phyloP scores from a whole-genome alignment of 2,888 invertebrate genomes.

The Penaeus monodon region DNA sequence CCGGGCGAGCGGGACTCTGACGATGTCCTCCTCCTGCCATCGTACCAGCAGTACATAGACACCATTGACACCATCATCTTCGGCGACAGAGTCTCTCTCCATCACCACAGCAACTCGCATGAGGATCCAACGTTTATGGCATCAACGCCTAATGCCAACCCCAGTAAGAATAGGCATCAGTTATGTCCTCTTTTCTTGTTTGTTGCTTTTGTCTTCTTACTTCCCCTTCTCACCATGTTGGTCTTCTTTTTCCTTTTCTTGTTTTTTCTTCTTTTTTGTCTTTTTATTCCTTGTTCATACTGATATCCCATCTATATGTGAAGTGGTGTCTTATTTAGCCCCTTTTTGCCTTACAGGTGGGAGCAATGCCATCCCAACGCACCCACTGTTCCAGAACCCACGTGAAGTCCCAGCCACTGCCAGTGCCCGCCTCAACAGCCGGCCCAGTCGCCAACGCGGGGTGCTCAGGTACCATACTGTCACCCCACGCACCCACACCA shows the following conservation, averaged over 20 bases:
- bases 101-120: conserved; percentile 56
- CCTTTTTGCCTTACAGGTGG: conserved; percentile 37
- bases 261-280: neutral
- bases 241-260: no score
- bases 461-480: conserved; percentile 63
- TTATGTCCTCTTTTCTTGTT: neutral
- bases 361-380: conserved; percentile 61
- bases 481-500: conserved; percentile 61
- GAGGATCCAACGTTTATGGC: conserved; percentile 64
- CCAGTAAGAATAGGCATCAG: conserved; percentile 39
- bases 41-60: conserved; percentile 65
- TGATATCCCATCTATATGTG: neutral
- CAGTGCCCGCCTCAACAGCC: conserved; percentile 49
- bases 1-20: conserved; percentile 74
- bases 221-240: neutral
- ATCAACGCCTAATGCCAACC: conserved; percentile 55
- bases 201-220: neutral
- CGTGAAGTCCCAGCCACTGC: conserved; percentile 56
- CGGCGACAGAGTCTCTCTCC: conserved; percentile 57
- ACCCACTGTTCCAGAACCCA: conserved; percentile 65
- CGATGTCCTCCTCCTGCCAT: conserved; percentile 75
- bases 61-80: conserved; percentile 65
- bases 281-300: no score
- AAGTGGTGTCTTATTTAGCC: neutral
- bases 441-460: conserved; percentile 63